phyloP scores from a whole-genome alignment of 2,113 vertebrate species.

The Anser brachyrhynchus region DNA sequence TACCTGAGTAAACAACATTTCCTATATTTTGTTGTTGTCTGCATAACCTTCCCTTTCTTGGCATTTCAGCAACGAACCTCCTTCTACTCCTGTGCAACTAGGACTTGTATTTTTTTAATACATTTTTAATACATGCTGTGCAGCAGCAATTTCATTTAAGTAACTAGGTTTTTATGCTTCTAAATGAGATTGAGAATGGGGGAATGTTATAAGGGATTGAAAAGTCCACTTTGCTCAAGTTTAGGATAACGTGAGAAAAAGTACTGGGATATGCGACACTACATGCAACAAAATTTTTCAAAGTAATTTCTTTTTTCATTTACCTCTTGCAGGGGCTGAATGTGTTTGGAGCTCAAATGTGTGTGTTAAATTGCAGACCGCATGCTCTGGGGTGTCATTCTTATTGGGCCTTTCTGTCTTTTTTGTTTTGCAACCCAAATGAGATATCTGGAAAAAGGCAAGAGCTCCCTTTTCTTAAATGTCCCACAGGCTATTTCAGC shows the following conservation, averaged over 20 bases:
- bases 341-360: constrained; percentile 76
- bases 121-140: background rate
- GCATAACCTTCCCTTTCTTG: background rate
- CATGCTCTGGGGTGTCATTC: constrained; percentile 72
- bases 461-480: constrained; percentile 78
- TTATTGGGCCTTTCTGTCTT: constrained; percentile 80
- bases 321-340: constrained; percentile 81
- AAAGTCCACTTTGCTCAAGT: background rate
- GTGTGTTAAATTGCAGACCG: constrained; percentile 73
- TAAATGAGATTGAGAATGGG: background rate
- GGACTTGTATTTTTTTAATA: background rate
- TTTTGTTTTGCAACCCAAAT: constrained; percentile 82
- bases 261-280: background rate
- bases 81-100: background rate
- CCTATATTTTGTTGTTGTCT: background rate
- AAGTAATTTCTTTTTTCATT: constrained; percentile 76
- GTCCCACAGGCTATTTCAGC: constrained; percentile 76
- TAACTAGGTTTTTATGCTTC: background rate
- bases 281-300: constrained; percentile 16
- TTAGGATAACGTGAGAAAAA: background rate
- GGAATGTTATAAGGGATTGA: background rate
- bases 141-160: background rate
- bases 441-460: constrained; percentile 82
- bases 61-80: background rate
- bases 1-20: background rate